A percentile compares a stretch with the other conserved stretches of the same genome.
Conservation (phyloP, 2,888 invertebrate species). For the Galerucella nymphaeae region DNA sequence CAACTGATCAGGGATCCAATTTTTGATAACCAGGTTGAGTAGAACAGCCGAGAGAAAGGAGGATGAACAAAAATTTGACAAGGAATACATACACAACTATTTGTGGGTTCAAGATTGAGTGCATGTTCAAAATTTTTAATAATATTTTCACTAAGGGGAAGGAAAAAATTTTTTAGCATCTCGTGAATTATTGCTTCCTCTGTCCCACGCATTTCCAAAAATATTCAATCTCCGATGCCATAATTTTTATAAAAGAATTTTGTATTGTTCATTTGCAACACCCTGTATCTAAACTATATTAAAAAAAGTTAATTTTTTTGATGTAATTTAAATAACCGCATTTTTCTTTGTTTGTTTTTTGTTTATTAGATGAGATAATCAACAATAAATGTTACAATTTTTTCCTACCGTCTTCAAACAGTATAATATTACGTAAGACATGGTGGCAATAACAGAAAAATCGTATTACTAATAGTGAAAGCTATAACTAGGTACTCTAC, state of each 20-base stretch:
- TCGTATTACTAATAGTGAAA: constrained; percentile 56
- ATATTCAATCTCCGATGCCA: not conserved
- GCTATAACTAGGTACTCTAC: constrained; percentile 42
- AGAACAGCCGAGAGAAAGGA: too few species aligned
- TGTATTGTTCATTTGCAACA: not conserved
- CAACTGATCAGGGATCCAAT: too few species aligned
- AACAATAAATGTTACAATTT: not conserved
- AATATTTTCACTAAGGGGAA: too few species aligned
- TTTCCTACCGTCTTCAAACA: constrained; percentile 9
- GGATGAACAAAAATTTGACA: too few species aligned
- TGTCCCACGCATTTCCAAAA: not conserved
- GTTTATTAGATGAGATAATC: not conserved
- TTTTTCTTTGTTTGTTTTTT: not conserved
- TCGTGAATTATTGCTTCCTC: too few species aligned
- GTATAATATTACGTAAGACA: constrained; percentile 25
- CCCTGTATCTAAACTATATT: not conserved
- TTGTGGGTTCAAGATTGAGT: too few species aligned
- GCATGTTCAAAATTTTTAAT: too few species aligned
- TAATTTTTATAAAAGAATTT: not conserved
- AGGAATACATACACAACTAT: too few species aligned
- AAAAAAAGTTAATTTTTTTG: not conserved
- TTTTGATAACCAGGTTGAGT: too few species aligned
- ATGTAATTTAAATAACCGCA: not conserved
- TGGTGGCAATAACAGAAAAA: constrained; percentile 27
- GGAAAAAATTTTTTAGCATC: too few species aligned